Conservation (phyloP, 2,113 vertebrate genomes). For the Tachycineta bicolor region DNA sequence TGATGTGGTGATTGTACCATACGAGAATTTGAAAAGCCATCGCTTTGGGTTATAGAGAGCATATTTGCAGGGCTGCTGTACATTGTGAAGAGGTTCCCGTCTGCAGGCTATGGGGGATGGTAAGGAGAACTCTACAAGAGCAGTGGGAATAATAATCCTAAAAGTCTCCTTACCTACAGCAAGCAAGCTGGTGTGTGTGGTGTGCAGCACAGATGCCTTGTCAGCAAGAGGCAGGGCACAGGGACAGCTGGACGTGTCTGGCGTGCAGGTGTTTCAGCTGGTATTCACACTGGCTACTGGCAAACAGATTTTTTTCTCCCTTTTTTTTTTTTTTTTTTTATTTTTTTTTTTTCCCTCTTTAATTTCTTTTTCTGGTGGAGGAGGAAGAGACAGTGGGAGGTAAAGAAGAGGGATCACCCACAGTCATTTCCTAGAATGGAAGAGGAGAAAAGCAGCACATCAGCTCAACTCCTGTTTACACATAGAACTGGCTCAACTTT, state of each 20-base stretch:
- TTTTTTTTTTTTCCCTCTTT: background rate
- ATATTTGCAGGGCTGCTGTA: background rate
- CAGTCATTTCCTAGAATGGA: constrained; percentile 78
- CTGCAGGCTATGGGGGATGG: background rate
- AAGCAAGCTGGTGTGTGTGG: constrained; percentile 6
- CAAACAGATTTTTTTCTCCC: constrained; percentile 58
- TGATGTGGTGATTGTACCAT: background rate
- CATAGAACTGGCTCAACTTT: constrained; percentile 50
- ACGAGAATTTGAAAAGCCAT: background rate
- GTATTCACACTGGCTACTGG: constrained; percentile 66
- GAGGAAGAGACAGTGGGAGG: constrained; percentile 62
- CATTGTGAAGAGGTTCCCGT: background rate
- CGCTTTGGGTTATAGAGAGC: background rate
- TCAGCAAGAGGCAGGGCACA: constrained; percentile 18
- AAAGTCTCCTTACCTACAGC: constrained; percentile 58
- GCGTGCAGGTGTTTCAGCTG: constrained; percentile 77
- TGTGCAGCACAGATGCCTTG: constrained; percentile 53
- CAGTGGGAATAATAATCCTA: constrained; percentile 38
- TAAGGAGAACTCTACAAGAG: constrained; percentile 12
- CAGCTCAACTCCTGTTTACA: constrained; percentile 70
- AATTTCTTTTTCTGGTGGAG: constrained; percentile 34
- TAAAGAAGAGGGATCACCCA: constrained; percentile 77
- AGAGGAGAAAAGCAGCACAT: constrained; percentile 56
- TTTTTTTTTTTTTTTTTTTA: background rate
- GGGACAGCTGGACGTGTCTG: constrained; percentile 66